phyloP scores from a whole-genome alignment of 1,140 invertebrate genomes.

The Tetraneura akinire region DNA sequence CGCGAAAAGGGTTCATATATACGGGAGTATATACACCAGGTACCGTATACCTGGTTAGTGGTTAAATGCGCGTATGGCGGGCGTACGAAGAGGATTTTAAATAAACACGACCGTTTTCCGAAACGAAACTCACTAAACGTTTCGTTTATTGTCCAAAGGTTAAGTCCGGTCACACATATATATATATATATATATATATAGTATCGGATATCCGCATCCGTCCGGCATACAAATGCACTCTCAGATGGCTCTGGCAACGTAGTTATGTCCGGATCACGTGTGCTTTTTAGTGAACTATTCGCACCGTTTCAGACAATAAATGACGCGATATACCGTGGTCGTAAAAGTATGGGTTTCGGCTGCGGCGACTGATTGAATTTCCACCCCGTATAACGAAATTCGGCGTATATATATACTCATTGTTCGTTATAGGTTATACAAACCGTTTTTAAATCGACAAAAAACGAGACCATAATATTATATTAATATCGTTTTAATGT shows the following conservation, averaged over 20 bases:
- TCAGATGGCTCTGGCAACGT: neutral
- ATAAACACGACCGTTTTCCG: constrained; percentile 1
- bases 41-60: neutral
- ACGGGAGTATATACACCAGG: neutral
- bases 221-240: constrained; percentile 27
- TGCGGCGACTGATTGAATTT: neutral
- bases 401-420: too few relatives aligned
- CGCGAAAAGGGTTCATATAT: too few relatives aligned
- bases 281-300: constrained; percentile 14
- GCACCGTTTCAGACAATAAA: constrained; percentile 10
- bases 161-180: neutral
- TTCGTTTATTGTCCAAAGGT: constrained; percentile 14
- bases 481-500: too few relatives aligned
- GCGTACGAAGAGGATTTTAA: neutral
- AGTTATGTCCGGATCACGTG: constrained; percentile 25
- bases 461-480: too few relatives aligned
- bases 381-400: neutral
- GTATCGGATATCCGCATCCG: constrained; percentile 28
- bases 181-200: neutral
- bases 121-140: neutral
- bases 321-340: constrained; percentile 12
- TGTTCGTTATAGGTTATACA: too few relatives aligned
- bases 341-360: neutral
- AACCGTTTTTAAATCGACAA: too few relatives aligned
- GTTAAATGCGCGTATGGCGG: neutral